These are phyloP conservation scores for Cladorhizidae sp. DNA, from an alignment of 37 sponge, comb jelly and placozoan genomes.

Conservation along the genomic window DNA sequence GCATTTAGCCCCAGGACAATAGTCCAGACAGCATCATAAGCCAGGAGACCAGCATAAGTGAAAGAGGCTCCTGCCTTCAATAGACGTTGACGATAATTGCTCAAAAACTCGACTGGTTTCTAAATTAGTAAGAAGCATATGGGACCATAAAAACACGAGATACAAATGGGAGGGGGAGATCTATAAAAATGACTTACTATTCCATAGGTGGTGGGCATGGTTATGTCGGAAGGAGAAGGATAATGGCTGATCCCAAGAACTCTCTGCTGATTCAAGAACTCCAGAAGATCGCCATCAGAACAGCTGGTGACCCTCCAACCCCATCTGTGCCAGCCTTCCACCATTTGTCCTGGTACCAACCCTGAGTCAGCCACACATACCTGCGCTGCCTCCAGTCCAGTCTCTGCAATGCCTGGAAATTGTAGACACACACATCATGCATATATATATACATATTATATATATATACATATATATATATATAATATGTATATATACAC, in stretches of 20 bases:
- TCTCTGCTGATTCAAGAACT: conserved; percentile 4
- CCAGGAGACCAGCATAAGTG: background rate
- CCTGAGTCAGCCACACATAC: conserved; percentile 29
- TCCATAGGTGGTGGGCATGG: background rate
- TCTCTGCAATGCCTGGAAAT: background rate
- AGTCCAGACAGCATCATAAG: conserved; percentile 37
- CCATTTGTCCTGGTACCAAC: conserved; percentile 39
- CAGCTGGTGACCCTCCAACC: background rate
- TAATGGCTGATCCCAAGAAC: conserved; percentile 5
- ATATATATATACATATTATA: too few relatives aligned
- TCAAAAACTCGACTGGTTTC: too few relatives aligned
- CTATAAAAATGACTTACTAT: conserved; percentile 14
- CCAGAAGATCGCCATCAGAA: background rate
- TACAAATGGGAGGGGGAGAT: too few relatives aligned
- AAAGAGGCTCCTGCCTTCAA: too few relatives aligned
- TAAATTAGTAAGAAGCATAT: too few relatives aligned
- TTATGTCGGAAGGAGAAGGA: background rate
- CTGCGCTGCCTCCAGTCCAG: background rate
- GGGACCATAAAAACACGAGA: too few relatives aligned
- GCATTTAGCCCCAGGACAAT: conserved; percentile 18
- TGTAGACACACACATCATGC: too few relatives aligned
- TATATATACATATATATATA: too few relatives aligned
- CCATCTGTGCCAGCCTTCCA: background rate
- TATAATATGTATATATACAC: too few relatives aligned
- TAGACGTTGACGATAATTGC: too few relatives aligned